phyloP scores from a whole-genome alignment of 2,888 invertebrate species.

The Scaptomyza tumidula region DNA sequence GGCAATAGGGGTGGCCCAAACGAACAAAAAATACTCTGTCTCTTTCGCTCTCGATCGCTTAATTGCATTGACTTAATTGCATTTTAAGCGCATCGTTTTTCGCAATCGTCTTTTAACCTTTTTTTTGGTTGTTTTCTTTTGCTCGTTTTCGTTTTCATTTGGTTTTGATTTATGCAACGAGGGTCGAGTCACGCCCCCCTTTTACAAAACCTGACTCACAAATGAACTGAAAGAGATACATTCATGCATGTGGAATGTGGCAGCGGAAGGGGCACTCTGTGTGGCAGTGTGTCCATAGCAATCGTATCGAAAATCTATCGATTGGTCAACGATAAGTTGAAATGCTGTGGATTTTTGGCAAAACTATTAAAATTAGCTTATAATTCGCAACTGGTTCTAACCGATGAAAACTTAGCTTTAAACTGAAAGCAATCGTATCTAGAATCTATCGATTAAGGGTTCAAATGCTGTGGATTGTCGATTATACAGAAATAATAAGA shows the following conservation, averaged over 20 bases:
- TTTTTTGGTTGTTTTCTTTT: neutral
- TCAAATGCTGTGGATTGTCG: too few relatives aligned
- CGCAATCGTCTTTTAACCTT: constrained; percentile 18
- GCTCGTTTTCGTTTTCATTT: constrained; percentile 43
- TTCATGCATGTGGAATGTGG: neutral
- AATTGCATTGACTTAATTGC: constrained; percentile 75
- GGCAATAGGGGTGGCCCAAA: constrained; percentile 20
- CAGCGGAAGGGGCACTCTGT: neutral
- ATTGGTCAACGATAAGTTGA: too few relatives aligned
- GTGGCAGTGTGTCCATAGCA: too few relatives aligned
- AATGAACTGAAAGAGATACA: constrained; percentile 11
- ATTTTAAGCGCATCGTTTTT: constrained; percentile 60
- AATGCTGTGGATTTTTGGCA: too few relatives aligned
- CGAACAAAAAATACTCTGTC: neutral
- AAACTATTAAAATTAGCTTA: neutral
- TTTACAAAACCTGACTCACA: constrained; percentile 19
- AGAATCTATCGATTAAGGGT: too few relatives aligned
- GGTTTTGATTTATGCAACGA: constrained; percentile 42
- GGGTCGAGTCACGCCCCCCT: constrained; percentile 26
- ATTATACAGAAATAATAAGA: too few relatives aligned
- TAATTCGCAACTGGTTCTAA: neutral
- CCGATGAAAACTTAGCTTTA: neutral
- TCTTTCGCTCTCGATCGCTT: constrained; percentile 30
- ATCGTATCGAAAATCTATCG: too few relatives aligned
- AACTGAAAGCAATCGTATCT: too few relatives aligned